phyloP scores from a whole-genome alignment of 2,888 invertebrate genomes.

The Agapostemon virescens region DNA sequence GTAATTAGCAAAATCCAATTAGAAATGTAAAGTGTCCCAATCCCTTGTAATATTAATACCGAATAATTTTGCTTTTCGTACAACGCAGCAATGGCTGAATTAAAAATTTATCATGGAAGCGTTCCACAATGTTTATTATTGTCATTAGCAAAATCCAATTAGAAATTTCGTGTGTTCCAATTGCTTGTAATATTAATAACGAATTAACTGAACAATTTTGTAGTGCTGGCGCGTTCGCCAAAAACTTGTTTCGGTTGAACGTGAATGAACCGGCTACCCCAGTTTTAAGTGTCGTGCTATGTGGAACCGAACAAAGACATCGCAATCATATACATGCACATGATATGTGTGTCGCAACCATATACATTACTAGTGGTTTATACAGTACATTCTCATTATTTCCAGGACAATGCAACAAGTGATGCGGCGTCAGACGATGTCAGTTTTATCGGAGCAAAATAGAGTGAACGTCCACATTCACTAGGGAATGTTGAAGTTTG shows the following conservation, averaged over 20 bases:
- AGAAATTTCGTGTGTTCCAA: background rate
- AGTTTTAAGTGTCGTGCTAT: constrained; percentile 39
- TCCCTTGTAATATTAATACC: too few species aligned
- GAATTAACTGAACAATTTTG: background rate
- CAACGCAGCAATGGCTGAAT: too few species aligned
- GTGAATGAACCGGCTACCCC: constrained; percentile 32
- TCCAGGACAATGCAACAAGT: constrained; percentile 73
- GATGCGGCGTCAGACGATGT: constrained; percentile 59
- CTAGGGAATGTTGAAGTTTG: constrained; percentile 78
- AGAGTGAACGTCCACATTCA: constrained; percentile 64
- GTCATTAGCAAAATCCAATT: background rate
- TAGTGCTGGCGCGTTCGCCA: background rate
- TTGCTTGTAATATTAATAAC: background rate
- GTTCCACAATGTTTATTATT: too few species aligned
- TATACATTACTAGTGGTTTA: constrained; percentile 50
- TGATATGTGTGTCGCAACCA: constrained; percentile 29
- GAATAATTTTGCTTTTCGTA: too few species aligned
- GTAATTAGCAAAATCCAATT: too few species aligned
- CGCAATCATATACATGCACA: constrained; percentile 15
- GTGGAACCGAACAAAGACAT: constrained; percentile 39
- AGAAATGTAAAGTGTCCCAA: too few species aligned
- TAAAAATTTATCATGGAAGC: too few species aligned
- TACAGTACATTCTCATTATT: constrained; percentile 60
- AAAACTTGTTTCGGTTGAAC: constrained; percentile 14
- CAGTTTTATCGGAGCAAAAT: constrained; percentile 60